Evolutionary conservation across 2,113 vertebrate species (phyloP), one percentile per base, ranked within the genome.

Genomic region (Ceyx cyanopectus): DNA sequence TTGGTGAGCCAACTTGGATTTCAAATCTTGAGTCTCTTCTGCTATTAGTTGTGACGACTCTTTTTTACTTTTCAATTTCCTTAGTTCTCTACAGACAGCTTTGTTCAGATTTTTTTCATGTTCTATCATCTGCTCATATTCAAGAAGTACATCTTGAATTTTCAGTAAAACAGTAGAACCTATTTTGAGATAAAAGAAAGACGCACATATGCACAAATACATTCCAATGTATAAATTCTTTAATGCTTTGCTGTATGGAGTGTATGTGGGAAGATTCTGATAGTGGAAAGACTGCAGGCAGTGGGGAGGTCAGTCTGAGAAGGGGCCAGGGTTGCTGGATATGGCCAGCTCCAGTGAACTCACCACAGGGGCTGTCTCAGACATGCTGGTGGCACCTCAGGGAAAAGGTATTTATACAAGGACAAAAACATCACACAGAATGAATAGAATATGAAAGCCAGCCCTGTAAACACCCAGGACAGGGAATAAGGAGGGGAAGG

Each of bases 121-220:
- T 68, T 92, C 69, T 93, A 94, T 90, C 43, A n/a, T 86, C 79
- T 86, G 83, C 46, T 96, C 95, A 45, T 94, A 94, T 67, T 93
- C 65, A 78, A 95, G 95, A 75, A 96, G 86, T 48, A 95, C 57
- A 34, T 81, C 88, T 23, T 72, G 94, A 67, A 96, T 92, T 89
- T 96, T 93, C 69, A 82, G 50, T 72, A 81, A 46, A 86, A 92
- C 19, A 93, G 65, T 43, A 86, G 95, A 94, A 81, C 61, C 95
- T 96, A 14, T 89, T 92, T 78, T 63, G 53, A 89, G 48, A 92
- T 0, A 14, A 51, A 51, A 82, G 40, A 78, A 24, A 83, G 18
- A 27, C 58, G 32, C 24, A 70, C 9, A 50, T 27, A 48, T 9
- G 21, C 54, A 82, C 48, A 69, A 87, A 90, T 24, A 77, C 23